Conservation (phyloP, 2,888 invertebrate species). For the Archips xylosteana region DNA sequence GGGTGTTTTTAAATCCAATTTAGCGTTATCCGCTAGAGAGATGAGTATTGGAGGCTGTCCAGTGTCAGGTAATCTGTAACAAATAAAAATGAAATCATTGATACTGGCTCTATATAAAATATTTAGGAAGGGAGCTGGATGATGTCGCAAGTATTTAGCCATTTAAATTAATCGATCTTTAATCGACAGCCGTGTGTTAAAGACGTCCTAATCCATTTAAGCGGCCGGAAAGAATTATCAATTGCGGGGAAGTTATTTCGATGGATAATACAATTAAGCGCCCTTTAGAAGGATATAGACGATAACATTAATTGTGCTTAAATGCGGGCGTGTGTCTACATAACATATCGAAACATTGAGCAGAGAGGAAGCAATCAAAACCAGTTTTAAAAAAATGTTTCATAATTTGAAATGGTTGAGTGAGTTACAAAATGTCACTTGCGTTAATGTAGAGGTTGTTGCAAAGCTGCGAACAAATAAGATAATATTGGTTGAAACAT, state of each 20-base stretch:
- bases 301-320: slow-evolving; percentile 27
- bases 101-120: neutral
- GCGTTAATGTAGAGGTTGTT: neutral
- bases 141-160: neutral
- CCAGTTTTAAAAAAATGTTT: neutral
- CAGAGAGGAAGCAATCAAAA: slow-evolving; percentile 14
- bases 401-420: neutral
- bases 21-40: slow-evolving; percentile 86
- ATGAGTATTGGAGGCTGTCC: slow-evolving; percentile 86
- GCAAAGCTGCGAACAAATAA: neutral
- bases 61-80: slow-evolving; percentile 87
- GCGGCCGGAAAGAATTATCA: slow-evolving; percentile 24
- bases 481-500: neutral
- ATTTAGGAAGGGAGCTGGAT: neutral
- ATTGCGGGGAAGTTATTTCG: slow-evolving; percentile 28
- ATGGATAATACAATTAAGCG: slow-evolving; percentile 36
- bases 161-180: neutral
- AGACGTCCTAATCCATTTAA: slow-evolving; percentile 7
- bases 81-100: slow-evolving; percentile 38
- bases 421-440: neutral
- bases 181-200: neutral
- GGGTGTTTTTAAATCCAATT: slow-evolving; percentile 85
- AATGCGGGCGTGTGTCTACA: slow-evolving; percentile 23
- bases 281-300: slow-evolving; percentile 25
- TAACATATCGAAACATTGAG: slow-evolving; percentile 24